Evolutionary conservation across 2,797 vertebrate species (phyloP).

Genomic region (Hydrophis major): DNA sequence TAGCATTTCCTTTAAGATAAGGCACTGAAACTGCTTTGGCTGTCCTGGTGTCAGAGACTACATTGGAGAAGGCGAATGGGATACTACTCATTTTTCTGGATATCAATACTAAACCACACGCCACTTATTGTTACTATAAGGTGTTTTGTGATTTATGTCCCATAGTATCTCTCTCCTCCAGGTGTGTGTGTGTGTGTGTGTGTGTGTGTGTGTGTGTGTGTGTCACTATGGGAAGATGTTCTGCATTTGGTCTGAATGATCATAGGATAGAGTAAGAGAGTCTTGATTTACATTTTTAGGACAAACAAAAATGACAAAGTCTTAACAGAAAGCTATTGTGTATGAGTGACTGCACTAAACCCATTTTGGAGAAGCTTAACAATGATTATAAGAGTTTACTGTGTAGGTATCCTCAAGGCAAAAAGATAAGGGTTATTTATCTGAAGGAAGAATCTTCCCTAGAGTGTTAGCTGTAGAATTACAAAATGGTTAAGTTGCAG

Average conservation of each 20-base stretch:
- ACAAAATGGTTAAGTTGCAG: neutral
- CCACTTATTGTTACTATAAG: neutral
- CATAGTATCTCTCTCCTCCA: neutral
- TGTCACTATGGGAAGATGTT: neutral
- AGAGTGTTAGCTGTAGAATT: neutral
- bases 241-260: neutral
- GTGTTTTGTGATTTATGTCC: neutral
- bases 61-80: neutral
- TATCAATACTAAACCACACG: neutral
- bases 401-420: neutral
- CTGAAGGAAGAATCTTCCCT: neutral
- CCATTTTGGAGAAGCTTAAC: neutral
- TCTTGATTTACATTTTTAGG: neutral
- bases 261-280: neutral
- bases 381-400: neutral
- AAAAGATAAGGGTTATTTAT: neutral
- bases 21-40: neutral
- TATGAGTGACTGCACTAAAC: neutral
- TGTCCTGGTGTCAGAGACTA: neutral
- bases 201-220: neutral
- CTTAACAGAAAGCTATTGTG: neutral
- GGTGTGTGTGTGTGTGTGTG: no score
- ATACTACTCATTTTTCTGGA: neutral
- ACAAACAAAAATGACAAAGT: neutral
- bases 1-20: neutral